A percentile compares a stretch with the other conserved stretches of the same genome.
These are phyloP conservation scores for Spinus olivaceus DNA, from an alignment of 2,797 vertebrate genomes.

Conservation along the genomic window DNA sequence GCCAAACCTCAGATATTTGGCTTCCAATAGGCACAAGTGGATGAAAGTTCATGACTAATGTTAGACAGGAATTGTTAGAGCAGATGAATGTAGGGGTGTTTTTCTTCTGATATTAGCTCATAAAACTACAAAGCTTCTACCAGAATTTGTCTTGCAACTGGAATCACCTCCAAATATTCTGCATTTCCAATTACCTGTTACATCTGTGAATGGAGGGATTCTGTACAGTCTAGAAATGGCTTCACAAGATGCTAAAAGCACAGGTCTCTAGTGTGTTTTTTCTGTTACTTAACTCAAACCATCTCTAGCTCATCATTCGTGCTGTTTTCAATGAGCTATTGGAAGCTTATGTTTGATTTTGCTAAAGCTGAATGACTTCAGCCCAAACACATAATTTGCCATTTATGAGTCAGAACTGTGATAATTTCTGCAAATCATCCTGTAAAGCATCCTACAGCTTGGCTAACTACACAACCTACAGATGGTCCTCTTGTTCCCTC, in stretches of 20 bases:
- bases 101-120: not conserved
- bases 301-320: not conserved
- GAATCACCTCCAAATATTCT: not conserved
- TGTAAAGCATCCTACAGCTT: not conserved
- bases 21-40: not conserved
- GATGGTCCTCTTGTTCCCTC: not conserved
- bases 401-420: not conserved
- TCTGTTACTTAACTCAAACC: not conserved
- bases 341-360: not conserved
- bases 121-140: not conserved
- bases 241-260: not conserved
- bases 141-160: not conserved
- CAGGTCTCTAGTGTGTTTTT: not conserved
- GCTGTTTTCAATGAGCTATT: not conserved
- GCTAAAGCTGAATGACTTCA: not conserved
- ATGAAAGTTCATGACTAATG: not conserved
- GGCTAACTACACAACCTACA: not conserved
- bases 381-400: not conserved
- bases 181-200: not conserved
- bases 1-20: not conserved
- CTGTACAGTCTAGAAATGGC: not conserved
- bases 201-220: not conserved
- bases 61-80: not conserved
- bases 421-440: not conserved
- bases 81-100: fast-evolving